Percentiles rank a stretch among this genome's conserved stretches.
Evolutionary conservation across 2,888 invertebrate species (phyloP).

Genomic region (Leptothorax acervorum): DNA sequence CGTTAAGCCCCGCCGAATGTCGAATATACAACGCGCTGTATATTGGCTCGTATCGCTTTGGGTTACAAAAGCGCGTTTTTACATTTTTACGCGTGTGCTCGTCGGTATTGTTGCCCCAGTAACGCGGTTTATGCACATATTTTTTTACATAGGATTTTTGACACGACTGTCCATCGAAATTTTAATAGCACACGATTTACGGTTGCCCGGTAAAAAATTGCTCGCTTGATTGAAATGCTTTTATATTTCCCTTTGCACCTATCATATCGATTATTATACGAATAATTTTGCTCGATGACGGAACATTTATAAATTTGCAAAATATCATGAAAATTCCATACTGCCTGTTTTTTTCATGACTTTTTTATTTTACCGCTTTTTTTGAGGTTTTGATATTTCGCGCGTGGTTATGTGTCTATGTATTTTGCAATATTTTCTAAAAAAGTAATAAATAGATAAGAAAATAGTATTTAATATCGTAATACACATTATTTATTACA

Average conservation of each 20-base stretch:
- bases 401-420: not conserved
- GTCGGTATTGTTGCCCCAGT: constrained; percentile 28
- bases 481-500: not conserved
- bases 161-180: not conserved
- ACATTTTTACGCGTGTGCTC: constrained; percentile 47
- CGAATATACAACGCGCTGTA: constrained; percentile 47
- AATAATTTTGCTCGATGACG: constrained; percentile 15
- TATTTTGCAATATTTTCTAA: not conserved
- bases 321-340: constrained; percentile 7
- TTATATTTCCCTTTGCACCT: constrained; percentile 12
- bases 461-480: not conserved
- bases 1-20: constrained; percentile 44
- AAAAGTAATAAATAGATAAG: not conserved
- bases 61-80: constrained; percentile 52
- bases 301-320: not conserved
- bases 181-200: constrained; percentile 41
- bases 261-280: constrained; percentile 26
- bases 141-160: constrained; percentile 2
- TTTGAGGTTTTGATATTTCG: not conserved
- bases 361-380: not conserved
- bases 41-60: constrained; percentile 46
- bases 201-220: constrained; percentile 25
- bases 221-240: constrained; percentile 38
- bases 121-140: constrained; percentile 35
- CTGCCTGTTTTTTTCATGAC: not conserved